Evolutionary conservation across 1,140 invertebrate species (phyloP).

Genomic region (Grapholita molesta): DNA sequence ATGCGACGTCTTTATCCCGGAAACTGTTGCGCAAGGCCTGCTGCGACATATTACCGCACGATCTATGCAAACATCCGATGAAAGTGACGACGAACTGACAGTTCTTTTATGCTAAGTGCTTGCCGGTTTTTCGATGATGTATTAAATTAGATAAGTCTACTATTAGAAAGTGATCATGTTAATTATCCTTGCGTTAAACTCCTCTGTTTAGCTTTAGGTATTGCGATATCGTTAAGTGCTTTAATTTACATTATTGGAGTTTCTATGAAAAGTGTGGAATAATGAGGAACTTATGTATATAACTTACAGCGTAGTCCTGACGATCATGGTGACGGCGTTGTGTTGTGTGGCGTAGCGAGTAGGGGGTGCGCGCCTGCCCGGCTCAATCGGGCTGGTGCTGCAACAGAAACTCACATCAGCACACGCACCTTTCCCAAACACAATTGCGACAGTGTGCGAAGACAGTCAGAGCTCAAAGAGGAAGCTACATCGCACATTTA

Average conservation of each 20-base stretch:
- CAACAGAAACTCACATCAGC: constrained; percentile 71
- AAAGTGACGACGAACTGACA: constrained; percentile 53
- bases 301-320: constrained; percentile 65
- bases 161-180: constrained; percentile 52
- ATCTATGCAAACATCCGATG: constrained; percentile 51
- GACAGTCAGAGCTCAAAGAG: constrained; percentile 53
- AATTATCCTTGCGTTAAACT: neutral
- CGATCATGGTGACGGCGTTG: constrained; percentile 43
- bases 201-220: neutral
- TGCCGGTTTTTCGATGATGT: neutral
- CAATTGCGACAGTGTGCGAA: constrained; percentile 61
- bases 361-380: constrained; percentile 40
- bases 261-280: neutral
- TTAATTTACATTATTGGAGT: neutral
- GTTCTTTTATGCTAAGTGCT: constrained; percentile 29
- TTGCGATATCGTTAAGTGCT: neutral
- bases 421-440: constrained; percentile 70
- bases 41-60: neutral
- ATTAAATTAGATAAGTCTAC: constrained; percentile 36
- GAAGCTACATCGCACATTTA: constrained; percentile 73
- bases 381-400: constrained; percentile 56
- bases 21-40: constrained; percentile 40
- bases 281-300: neutral
- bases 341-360: constrained; percentile 27
- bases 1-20: constrained; percentile 21